These are phyloP conservation scores for Buceros bicornis DNA, from an alignment of 2,797 vertebrate genomes.

Conservation along the genomic window DNA sequence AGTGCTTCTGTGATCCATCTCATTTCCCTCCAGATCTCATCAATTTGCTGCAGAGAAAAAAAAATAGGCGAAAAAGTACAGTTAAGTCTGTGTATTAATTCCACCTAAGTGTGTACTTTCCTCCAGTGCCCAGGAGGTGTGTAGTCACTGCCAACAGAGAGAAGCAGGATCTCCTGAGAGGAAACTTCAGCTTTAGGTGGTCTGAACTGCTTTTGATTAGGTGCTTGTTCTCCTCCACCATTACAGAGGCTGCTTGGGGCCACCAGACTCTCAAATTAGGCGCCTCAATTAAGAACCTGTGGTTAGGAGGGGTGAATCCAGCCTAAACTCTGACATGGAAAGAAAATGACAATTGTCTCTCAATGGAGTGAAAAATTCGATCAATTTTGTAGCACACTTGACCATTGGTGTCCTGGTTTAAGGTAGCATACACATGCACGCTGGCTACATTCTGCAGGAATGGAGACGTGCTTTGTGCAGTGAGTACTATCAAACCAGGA, in stretches of 20 bases:
- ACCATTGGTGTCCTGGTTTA: neutral
- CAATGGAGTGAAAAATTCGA: neutral
- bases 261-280: neutral
- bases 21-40: conserved; percentile 89
- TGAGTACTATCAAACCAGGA: neutral
- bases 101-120: neutral
- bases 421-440: neutral
- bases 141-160: neutral
- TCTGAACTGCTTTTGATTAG: neutral
- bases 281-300: neutral
- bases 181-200: neutral
- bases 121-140: neutral
- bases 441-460: neutral
- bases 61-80: neutral
- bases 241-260: neutral
- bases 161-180: neutral
- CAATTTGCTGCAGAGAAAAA: conserved; percentile 84
- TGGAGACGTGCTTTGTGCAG: neutral
- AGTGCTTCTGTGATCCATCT: conserved; percentile 95
- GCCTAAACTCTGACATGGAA: neutral
- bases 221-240: neutral
- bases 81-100: neutral
- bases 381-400: neutral
- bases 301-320: neutral
- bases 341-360: neutral